Evolutionary conservation across 2,888 invertebrate genomes (phyloP).

Genomic region (Sclerodermus sp.): DNA sequence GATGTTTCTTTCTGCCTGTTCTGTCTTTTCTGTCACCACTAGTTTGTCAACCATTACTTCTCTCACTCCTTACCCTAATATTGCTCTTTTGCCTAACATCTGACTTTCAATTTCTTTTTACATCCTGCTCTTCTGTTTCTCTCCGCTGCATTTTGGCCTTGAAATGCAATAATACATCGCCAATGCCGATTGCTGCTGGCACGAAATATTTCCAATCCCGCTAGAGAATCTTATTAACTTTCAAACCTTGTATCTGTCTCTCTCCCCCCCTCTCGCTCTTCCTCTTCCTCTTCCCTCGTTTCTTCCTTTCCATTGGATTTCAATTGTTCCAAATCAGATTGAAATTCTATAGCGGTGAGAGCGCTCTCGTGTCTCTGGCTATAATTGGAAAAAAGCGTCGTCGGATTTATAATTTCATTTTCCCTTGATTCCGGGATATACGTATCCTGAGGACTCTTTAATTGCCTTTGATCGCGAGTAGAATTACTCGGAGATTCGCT

Average conservation of each 20-base stretch:
- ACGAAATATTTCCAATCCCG: not conserved
- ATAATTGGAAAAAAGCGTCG: too few relatives aligned
- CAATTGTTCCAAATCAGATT: too few relatives aligned
- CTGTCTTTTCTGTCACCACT: not conserved
- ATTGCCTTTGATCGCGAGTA: too few relatives aligned
- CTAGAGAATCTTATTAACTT: conserved; percentile 1
- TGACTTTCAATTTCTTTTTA: not conserved
- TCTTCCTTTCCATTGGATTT: too few relatives aligned
- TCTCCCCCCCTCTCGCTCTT: conserved; percentile 1
- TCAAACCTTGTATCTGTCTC: conserved; percentile 1
- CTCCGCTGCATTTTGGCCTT: too few relatives aligned
- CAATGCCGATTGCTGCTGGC: not conserved
- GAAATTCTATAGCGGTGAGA: too few relatives aligned
- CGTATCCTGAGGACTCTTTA: too few relatives aligned
- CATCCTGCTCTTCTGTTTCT: not conserved
- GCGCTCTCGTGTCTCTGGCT: too few relatives aligned
- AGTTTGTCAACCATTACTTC: not conserved
- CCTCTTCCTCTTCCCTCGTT: conserved; percentile 1
- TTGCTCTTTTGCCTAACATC: not conserved
- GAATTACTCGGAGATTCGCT: too few relatives aligned
- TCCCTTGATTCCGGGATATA: too few relatives aligned
- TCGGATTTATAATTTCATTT: too few relatives aligned
- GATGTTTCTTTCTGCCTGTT: conserved; percentile 10
- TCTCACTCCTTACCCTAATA: not conserved
- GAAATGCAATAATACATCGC: too few relatives aligned